A percentile compares a stretch with the other conserved stretches of the same genome.
Evolutionary conservation across 2,113 vertebrate genomes (phyloP).

Genomic region (Pelmatolapia mariae): DNA sequence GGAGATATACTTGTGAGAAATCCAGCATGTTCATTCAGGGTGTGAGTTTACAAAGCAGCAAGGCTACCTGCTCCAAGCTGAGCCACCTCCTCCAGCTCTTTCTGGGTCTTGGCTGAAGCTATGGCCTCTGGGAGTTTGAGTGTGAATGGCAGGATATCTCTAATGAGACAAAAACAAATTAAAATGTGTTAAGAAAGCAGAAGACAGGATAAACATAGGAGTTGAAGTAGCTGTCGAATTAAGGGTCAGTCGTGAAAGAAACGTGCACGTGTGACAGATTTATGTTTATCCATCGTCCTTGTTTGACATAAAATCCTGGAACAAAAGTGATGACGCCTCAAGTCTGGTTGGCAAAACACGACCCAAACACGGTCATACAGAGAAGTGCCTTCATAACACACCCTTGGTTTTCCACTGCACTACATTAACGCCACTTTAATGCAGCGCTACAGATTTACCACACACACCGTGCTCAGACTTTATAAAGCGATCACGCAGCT

Average conservation of each 20-base stretch:
- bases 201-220: not conserved
- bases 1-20: not conserved
- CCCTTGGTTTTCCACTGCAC: not conserved
- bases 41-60: not conserved
- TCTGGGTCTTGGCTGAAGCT: conserved; percentile 81
- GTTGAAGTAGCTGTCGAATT: not conserved
- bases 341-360: not conserved
- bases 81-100: conserved; percentile 86
- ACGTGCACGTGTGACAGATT: not conserved
- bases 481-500: not conserved
- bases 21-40: not conserved
- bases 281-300: not conserved
- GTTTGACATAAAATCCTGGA: not conserved
- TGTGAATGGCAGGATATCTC: conserved; percentile 89
- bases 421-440: not conserved
- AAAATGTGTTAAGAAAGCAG: not conserved
- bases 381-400: not conserved
- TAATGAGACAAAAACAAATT: conserved; percentile 15
- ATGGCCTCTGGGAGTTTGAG: conserved; percentile 89
- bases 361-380: not conserved
- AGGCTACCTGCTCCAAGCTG: conserved; percentile 85
- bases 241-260: not conserved
- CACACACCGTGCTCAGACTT: not conserved
- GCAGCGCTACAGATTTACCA: not conserved
- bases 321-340: not conserved